Base-by-base conservation (phyloP, 2,113 vertebrate genomes). In the Paradisaea rubra region DNA sequence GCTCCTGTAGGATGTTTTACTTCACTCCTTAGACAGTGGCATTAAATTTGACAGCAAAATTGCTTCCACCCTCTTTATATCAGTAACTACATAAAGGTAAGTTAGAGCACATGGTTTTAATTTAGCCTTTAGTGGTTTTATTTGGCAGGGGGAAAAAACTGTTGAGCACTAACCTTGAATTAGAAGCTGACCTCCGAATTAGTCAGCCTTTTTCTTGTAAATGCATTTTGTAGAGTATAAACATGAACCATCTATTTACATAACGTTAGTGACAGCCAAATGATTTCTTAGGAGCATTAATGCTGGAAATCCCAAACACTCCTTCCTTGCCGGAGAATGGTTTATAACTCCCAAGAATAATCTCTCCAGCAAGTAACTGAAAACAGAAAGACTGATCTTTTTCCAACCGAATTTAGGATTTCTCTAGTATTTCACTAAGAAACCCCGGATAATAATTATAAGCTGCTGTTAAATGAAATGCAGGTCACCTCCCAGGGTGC, bases 201-300 rank as follows among this genome's bases (percentile, higher is more conserved):
- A 92, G 81, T 94, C 93, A 91, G 85, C 50, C 84, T 93, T 89
- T 91, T 96, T 91, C 87, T 95, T 96, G 95, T 94, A 95, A 95
- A 88, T 78, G 91, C 35, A 21, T 95, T 97, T 95, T 73, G 60
- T 74, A 52, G 81, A 92, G 74, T 94, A 94, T 85, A 96, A 94
- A 95, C 93, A 95, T 39, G 89, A 96, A 88, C 91, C 74, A 72
- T 95, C 81, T 92, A 92, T 96, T 94, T 94, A 94, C 89, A 87
- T 92, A 94, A 87, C 2, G 7, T 80, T 82, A 87, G 66, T 95
- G 91, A 94, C 93, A 94, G 89, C 84, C 70, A 94, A 91, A 87
- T 87, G 81, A 94, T 94, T 94, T 96, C 95, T 93, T 94, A 92
- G 13, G 2, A 89, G 78, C 84, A 83, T 92, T 89, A 91, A 80